phyloP scores from a whole-genome alignment of 2,888 invertebrate species.

The Rhaphigaster nebulosa region DNA sequence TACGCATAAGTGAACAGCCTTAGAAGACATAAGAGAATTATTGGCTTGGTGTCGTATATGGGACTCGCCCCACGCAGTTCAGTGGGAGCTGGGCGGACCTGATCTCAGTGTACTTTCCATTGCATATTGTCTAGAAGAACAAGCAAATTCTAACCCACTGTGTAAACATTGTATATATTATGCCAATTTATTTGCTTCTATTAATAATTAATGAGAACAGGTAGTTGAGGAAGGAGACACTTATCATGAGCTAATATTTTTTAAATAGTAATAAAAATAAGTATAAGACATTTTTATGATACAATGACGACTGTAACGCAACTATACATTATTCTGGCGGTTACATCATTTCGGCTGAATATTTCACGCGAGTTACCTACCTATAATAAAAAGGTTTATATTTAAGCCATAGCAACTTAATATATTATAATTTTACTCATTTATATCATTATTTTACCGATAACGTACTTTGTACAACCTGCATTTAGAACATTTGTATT shows the following conservation, averaged over 20 bases:
- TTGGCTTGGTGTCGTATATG: constrained; percentile 28
- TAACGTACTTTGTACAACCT: too few species aligned
- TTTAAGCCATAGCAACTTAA: too few species aligned
- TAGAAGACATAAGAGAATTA: constrained; percentile 24
- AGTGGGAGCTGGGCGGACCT: constrained; percentile 29
- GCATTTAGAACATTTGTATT: too few species aligned
- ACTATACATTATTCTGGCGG: too few species aligned
- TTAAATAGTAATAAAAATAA: too few species aligned
- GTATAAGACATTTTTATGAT: too few species aligned
- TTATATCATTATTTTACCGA: too few species aligned
- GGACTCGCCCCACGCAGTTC: constrained; percentile 24
- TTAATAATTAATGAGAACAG: background rate
- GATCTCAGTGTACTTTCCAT: background rate
- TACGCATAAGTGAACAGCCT: constrained; percentile 46
- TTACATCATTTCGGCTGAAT: too few species aligned
- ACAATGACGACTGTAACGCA: too few species aligned
- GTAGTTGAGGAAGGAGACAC: background rate
- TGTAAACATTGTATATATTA: constrained; percentile 8
- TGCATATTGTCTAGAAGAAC: constrained; percentile 30
- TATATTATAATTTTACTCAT: too few species aligned
- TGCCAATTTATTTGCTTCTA: background rate
- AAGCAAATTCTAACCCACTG: background rate
- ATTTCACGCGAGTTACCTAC: too few species aligned
- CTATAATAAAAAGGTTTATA: too few species aligned
- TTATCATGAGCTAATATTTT: background rate